Conservation (phyloP, 2,113 vertebrate species). For the Pavo muticus region DNA sequence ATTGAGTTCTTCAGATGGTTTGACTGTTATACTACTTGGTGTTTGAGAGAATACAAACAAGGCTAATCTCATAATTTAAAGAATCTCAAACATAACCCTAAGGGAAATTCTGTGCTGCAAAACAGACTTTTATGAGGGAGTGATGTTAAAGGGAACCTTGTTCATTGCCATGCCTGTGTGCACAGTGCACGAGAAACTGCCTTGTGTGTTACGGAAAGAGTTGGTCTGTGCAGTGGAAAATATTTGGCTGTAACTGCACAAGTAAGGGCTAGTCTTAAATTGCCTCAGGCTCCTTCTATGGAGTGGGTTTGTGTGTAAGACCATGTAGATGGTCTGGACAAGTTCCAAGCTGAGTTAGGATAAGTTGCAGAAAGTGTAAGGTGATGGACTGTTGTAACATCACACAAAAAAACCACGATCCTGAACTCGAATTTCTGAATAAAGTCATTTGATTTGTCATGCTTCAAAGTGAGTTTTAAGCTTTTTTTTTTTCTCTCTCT, state of each 20-base stretch:
- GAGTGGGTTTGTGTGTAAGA: not conserved
- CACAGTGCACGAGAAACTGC: not conserved
- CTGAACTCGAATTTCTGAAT: not conserved
- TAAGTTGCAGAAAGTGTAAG: not conserved
- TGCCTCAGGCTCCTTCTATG: not conserved
- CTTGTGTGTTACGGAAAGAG: not conserved
- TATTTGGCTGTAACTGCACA: not conserved
- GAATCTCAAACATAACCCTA: not conserved
- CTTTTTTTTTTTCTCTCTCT: too few species aligned
- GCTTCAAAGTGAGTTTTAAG: not conserved
- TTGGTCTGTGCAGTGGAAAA: not conserved
- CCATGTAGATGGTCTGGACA: not conserved
- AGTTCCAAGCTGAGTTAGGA: not conserved
- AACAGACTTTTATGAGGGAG: not conserved
- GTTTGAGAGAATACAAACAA: not conserved
- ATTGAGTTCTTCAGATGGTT: not conserved
- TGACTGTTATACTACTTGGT: not conserved
- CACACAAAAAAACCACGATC: not conserved
- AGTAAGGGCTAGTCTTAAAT: not conserved
- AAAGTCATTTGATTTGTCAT: not conserved
- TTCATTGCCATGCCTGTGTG: not conserved
- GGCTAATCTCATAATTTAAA: not conserved
- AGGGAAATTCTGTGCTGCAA: not conserved
- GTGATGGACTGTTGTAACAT: not conserved
- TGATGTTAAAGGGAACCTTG: not conserved